These are phyloP conservation scores for Pomatorhinus ruficollis DNA, from an alignment of 2,113 vertebrate species.

Conservation along the genomic window DNA sequence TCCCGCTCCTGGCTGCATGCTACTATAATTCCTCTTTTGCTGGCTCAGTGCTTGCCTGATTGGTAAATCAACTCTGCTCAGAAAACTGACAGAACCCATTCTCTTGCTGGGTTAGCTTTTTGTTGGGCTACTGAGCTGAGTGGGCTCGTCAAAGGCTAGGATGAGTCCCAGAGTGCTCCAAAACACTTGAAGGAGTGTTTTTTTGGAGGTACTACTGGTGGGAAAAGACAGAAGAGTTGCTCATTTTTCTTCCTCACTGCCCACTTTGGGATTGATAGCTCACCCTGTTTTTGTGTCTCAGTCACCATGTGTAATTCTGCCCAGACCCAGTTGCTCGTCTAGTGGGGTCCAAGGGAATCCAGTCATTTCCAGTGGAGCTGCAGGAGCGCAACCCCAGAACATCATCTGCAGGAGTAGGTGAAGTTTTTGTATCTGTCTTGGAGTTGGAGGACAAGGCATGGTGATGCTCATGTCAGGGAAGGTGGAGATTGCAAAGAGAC, in stretches of 20 bases:
- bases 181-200: neutral
- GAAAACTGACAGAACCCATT: neutral
- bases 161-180: neutral
- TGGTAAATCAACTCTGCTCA: neutral
- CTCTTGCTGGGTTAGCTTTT: neutral
- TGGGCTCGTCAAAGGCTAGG: neutral
- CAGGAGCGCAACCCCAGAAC: neutral
- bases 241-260: neutral
- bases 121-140: neutral
- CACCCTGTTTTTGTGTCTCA: neutral
- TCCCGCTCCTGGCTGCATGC: neutral
- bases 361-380: neutral
- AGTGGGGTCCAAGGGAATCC: neutral
- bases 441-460: neutral
- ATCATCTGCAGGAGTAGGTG: neutral
- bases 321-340: neutral
- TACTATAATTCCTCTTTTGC: neutral
- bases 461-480: neutral
- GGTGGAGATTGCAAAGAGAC: fast-evolving
- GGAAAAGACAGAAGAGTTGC: neutral
- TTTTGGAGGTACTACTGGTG: neutral
- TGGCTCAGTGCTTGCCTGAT: constrained; percentile 28
- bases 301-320: fast-evolving
- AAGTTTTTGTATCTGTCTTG: neutral
- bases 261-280: neutral